Conservation (phyloP, 2,888 invertebrate genomes). For the Macrosoma leucophasiata region DNA sequence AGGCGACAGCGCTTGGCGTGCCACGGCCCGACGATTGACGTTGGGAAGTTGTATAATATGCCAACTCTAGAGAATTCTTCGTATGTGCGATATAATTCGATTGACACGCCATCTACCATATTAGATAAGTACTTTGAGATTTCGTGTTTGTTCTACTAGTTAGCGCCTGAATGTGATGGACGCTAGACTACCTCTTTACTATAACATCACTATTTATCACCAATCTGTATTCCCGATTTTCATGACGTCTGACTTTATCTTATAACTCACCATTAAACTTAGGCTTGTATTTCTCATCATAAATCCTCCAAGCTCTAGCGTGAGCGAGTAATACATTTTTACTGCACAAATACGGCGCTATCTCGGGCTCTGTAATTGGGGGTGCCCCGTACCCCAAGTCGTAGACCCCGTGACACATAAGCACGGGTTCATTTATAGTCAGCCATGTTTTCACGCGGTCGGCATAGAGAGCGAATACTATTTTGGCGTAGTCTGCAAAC, state of each 20-base stretch:
- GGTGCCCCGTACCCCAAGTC: constrained; percentile 53
- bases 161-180: no score
- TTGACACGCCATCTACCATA: background rate
- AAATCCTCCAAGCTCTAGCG: constrained; percentile 77
- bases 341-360: constrained; percentile 75
- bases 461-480: constrained; percentile 69
- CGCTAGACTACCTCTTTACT: no score
- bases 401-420: constrained; percentile 44
- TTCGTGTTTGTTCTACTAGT: no score
- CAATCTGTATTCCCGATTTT: background rate
- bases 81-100: background rate
- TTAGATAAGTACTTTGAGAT: background rate
- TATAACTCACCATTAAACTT: constrained; percentile 56
- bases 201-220: background rate
- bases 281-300: constrained; percentile 70
- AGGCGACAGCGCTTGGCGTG: no score
- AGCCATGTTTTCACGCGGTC: constrained; percentile 78
- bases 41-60: no score
- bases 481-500: constrained; percentile 73
- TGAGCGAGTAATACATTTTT: constrained; percentile 82
- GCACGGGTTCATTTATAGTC: constrained; percentile 79
- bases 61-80: no score
- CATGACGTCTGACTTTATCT: background rate
- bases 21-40: no score
- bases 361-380: constrained; percentile 41